Base-by-base conservation (phyloP, 2,888 invertebrate species). In the Aleiodes leptofemur region DNA sequence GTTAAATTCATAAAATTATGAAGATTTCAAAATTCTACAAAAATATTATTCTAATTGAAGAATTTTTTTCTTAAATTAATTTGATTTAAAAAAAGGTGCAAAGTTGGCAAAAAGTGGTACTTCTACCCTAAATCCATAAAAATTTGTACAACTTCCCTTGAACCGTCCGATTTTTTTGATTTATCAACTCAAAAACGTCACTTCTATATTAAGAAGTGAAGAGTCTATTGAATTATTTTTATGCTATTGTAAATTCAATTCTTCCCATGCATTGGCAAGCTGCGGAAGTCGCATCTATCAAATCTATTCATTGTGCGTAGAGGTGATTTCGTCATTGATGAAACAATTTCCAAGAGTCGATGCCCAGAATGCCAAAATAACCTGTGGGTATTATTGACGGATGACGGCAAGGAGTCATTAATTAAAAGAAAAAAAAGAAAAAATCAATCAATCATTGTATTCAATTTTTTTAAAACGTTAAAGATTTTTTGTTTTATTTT, bases 211-310 rank as follows among this genome's bases (percentile, higher is more conserved):
- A 57, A 57, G 29, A 23, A 29, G 1, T 29, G 23, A 57, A 29
- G 29, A 31, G 6, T 34, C 38, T 13, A 14, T 14, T 13, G 59
- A 59, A 59, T 59, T 31, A 11, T 57, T 31, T 57, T 14, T 23
- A 14, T 64, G 9, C 43, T 43, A 43, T 43, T 9, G 48, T 8
- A 43, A 64, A 48, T 43, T 48, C 9, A 23, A 23, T 43, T 64
- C 43, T 64, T 48, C 64, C 64, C 43, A 64, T 64, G 50, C 64
- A 64, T 5, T 16, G 13, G 9, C 59, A 43, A 23, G 9, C 43
- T 59, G 13, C 64, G 64, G 64, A 64, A 64, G 64, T 64, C 43
- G 48, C 43, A 43, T 48, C 14, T 9, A 64, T 64, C 43, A 23
- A 64, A 48, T 64, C 48, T 16, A 64, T 14, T 48, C 48, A 48